Evolutionary conservation across 2,113 vertebrate species (phyloP).

Genomic region (Tichodroma muraria): DNA sequence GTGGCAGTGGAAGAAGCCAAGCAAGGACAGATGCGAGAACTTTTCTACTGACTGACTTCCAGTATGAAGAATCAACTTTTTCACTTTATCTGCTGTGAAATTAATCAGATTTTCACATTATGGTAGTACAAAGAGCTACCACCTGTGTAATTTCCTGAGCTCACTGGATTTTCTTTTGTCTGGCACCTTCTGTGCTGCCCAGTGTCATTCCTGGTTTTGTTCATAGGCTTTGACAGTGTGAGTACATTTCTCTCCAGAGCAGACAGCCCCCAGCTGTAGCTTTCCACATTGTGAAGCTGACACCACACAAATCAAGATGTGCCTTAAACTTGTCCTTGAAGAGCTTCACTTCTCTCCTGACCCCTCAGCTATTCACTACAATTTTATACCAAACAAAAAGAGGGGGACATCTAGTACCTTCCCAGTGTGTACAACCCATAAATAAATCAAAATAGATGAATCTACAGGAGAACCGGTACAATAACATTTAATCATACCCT

Average conservation of each 20-base stretch:
- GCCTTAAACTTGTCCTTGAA: constrained; percentile 11
- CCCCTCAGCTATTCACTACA: not conserved
- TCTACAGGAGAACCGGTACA: not conserved
- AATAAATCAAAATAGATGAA: not conserved
- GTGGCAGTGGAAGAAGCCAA: not conserved
- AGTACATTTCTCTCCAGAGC: constrained; percentile 8
- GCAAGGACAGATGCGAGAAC: not conserved
- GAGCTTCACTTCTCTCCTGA: not conserved
- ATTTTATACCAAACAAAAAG: not conserved
- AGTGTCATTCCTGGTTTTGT: not conserved
- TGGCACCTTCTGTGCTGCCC: constrained; percentile 43
- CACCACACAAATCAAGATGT: not conserved
- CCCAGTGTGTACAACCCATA: not conserved
- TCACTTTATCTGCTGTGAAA: not conserved
- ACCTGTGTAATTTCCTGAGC: constrained; percentile 24
- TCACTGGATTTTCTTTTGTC: constrained; percentile 18
- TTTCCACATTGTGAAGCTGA: constrained; percentile 3
- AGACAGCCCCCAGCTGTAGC: constrained; percentile 15
- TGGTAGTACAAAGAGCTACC: not conserved
- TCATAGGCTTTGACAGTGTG: constrained; percentile 10
- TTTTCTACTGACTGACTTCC: not conserved
- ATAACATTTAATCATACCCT: not conserved
- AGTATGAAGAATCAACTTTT: not conserved
- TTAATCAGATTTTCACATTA: constrained; percentile 43
- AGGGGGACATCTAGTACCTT: not conserved